phyloP scores from a whole-genome alignment of 2,113 vertebrate genomes.

The Haplochromis burtoni region DNA sequence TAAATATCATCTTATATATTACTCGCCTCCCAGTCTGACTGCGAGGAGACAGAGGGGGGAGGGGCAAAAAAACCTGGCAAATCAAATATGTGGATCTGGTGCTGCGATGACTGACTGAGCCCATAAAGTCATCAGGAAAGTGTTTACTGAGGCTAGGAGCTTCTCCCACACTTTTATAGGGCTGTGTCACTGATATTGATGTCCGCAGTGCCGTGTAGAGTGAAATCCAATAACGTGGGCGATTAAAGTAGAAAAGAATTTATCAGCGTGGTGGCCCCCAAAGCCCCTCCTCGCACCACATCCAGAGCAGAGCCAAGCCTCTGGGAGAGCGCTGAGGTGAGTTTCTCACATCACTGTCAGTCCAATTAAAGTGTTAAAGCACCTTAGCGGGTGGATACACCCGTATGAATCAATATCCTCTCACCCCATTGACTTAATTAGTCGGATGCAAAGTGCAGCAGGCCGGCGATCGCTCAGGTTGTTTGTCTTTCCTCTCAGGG shows the following conservation, averaged over 20 bases:
- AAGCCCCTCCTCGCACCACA: neutral
- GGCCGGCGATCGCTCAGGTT: neutral
- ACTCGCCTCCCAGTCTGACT: neutral
- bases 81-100: neutral
- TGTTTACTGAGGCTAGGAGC: neutral
- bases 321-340: neutral
- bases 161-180: neutral
- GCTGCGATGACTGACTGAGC: neutral
- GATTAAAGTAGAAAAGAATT: neutral
- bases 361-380: neutral
- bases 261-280: neutral
- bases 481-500: neutral
- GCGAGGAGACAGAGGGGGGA: neutral
- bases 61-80: fast-evolving
- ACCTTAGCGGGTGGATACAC: neutral
- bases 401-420: neutral
- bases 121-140: neutral
- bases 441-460: neutral
- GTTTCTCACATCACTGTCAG: neutral
- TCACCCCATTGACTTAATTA: neutral
- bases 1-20: neutral
- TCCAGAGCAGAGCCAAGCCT: neutral
- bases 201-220: fast-evolving
- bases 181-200: neutral
- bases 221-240: neutral